Conservation (phyloP, 2,113 vertebrate genomes). For the Cettia cetti region DNA sequence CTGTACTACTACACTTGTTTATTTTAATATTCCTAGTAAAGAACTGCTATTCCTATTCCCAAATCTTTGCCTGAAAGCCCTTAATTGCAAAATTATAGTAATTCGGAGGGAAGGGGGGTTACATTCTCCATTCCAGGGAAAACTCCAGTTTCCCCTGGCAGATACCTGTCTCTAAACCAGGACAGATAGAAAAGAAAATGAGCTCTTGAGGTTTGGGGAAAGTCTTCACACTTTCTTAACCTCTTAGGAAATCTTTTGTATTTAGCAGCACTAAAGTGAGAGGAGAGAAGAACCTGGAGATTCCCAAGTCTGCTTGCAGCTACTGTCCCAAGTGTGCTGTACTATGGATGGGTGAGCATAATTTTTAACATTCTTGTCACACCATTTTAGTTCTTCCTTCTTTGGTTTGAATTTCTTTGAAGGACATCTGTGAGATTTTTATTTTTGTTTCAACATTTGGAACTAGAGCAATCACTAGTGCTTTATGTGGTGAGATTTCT, state of each 20-base stretch:
- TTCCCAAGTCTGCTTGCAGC: background rate
- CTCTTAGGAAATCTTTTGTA: background rate
- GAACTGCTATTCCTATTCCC: no score
- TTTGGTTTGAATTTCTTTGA: background rate
- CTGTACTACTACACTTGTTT: no score
- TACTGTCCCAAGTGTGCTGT: background rate
- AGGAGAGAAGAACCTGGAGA: background rate
- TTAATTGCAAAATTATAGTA: no score
- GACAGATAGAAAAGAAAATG: background rate
- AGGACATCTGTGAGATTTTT: background rate
- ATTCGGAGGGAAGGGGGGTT: no score
- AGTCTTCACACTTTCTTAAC: background rate
- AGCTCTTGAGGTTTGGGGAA: background rate
- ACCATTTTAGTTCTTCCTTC: background rate
- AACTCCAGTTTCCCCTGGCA: no score
- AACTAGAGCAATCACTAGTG: background rate
- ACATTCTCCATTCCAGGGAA: no score
- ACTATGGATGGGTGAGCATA: background rate
- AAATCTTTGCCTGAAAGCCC: no score
- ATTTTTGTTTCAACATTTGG: background rate
- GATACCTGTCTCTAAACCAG: no score
- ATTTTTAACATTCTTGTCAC: background rate
- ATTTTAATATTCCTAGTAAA: no score
- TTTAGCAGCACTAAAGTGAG: background rate
- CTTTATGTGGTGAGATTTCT: background rate